These are phyloP conservation scores for Tragelaphus scriptus DNA, from an alignment of 2,113 vertebrate species.

Conservation along the genomic window DNA sequence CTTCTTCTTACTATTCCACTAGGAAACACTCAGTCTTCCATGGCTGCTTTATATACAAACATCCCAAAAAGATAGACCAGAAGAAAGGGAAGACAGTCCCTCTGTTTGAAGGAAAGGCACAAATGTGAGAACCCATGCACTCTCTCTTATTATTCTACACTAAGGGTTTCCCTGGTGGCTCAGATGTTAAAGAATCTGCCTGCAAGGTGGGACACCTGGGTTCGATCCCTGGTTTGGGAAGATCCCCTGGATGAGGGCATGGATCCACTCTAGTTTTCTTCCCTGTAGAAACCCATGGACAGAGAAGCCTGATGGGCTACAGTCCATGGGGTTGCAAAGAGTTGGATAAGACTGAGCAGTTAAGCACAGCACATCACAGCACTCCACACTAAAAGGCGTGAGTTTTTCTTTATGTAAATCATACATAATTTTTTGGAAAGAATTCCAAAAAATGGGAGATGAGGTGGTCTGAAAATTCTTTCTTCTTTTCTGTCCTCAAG, in stretches of 20 bases:
- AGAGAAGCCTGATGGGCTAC: background rate
- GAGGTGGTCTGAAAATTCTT: slow-evolving; percentile 62
- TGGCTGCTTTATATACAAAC: background rate
- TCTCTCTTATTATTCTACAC: background rate
- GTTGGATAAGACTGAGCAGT: background rate
- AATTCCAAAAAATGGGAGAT: slow-evolving; percentile 39
- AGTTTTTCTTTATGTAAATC: background rate
- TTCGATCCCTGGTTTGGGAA: background rate
- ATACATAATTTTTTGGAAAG: background rate
- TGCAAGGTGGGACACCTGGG: background rate
- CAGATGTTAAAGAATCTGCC: background rate
- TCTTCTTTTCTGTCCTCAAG: slow-evolving; percentile 50
- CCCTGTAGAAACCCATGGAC: background rate
- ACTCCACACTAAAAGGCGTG: background rate
- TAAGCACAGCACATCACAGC: background rate
- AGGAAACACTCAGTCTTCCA: background rate
- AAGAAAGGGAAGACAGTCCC: background rate
- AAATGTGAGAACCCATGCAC: background rate
- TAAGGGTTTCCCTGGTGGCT: background rate
- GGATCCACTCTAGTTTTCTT: background rate
- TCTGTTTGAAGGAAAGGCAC: background rate
- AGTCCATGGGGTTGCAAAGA: background rate
- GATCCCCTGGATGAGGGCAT: background rate
- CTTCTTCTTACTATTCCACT: background rate
- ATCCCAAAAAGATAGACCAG: background rate